Percentiles rank a stretch among this genome's conserved stretches.
Conservation (phyloP, 2,797 vertebrate genomes). For the Sorex maritimensis region DNA sequence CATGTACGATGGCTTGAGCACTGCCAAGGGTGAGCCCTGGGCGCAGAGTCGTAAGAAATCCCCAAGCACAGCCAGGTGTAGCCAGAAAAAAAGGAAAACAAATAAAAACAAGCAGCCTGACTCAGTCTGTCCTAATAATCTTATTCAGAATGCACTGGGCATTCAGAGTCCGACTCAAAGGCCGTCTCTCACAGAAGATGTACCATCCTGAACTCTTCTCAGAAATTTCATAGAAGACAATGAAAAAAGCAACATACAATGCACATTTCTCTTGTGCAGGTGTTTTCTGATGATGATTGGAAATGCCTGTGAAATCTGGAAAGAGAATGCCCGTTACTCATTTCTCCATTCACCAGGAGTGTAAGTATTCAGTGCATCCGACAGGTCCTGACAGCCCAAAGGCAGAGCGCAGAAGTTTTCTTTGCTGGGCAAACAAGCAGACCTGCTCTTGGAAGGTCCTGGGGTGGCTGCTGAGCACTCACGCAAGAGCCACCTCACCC, state of each 20-base stretch:
- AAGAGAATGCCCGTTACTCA: not conserved
- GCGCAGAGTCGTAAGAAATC: too few relatives aligned
- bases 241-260: not conserved
- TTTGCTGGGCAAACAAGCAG: slow-evolving; percentile 6
- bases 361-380: not conserved
- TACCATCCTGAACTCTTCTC: not conserved
- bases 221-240: not conserved
- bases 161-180: not conserved
- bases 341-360: not conserved
- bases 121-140: not conserved
- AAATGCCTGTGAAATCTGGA: not conserved
- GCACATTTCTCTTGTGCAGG: not conserved
- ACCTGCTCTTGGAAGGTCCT: too few relatives aligned
- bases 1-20: too few relatives aligned
- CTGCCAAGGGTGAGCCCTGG: too few relatives aligned
- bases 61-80: too few relatives aligned
- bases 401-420: not conserved
- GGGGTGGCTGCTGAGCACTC: not conserved
- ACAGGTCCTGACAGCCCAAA: not conserved
- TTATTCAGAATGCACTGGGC: not conserved
- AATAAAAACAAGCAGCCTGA: too few relatives aligned
- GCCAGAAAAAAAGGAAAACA: too few relatives aligned
- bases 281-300: slow-evolving; percentile 20
- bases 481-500: not conserved
- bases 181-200: not conserved